These are phyloP conservation scores for Brachypterus glaber DNA, from an alignment of 2,888 invertebrate species.

Conservation along the genomic window DNA sequence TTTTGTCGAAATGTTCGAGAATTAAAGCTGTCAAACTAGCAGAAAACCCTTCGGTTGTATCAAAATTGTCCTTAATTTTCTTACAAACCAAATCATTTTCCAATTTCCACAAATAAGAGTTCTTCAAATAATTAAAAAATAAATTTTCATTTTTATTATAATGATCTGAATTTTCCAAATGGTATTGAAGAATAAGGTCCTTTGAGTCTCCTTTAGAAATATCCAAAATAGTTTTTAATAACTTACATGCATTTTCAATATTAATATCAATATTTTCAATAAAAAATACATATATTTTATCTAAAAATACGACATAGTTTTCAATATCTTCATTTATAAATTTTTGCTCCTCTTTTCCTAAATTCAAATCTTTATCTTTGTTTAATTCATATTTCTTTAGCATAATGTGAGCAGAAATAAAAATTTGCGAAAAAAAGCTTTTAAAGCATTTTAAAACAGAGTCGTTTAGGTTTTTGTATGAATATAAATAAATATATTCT, in stretches of 20 bases:
- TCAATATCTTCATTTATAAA: too few species aligned
- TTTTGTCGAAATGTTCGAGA: slow-evolving; percentile 6
- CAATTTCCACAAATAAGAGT: slow-evolving; percentile 16
- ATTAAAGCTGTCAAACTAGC: slow-evolving; percentile 15
- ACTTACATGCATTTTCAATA: slow-evolving; percentile 23
- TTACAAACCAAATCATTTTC: slow-evolving; percentile 6
- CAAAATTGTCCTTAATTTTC: slow-evolving; percentile 10
- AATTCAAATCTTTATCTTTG: too few species aligned
- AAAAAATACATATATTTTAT: slow-evolving; percentile 19
- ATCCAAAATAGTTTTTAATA: slow-evolving; percentile 21
- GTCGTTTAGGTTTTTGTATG: neutral
- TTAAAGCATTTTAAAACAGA: slow-evolving; percentile 15
- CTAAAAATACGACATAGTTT: slow-evolving; percentile 18
- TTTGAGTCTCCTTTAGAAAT: slow-evolving; percentile 17
- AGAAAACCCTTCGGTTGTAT: slow-evolving; percentile 11
- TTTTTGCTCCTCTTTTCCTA: too few species aligned
- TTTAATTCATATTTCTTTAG: slow-evolving; percentile 12
- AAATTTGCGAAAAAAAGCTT: slow-evolving; percentile 21
- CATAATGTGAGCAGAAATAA: slow-evolving; percentile 17
- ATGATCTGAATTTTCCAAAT: slow-evolving; percentile 20
- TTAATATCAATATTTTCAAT: slow-evolving; percentile 13
- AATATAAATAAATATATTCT: neutral
- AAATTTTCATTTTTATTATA: slow-evolving; percentile 20
- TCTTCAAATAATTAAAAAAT: slow-evolving; percentile 16
- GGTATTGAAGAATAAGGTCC: slow-evolving; percentile 18